Evolutionary conservation across 2,888 invertebrate species (phyloP), one percentile per base, ranked within the genome.

Genomic region (Cenopis cana): DNA sequence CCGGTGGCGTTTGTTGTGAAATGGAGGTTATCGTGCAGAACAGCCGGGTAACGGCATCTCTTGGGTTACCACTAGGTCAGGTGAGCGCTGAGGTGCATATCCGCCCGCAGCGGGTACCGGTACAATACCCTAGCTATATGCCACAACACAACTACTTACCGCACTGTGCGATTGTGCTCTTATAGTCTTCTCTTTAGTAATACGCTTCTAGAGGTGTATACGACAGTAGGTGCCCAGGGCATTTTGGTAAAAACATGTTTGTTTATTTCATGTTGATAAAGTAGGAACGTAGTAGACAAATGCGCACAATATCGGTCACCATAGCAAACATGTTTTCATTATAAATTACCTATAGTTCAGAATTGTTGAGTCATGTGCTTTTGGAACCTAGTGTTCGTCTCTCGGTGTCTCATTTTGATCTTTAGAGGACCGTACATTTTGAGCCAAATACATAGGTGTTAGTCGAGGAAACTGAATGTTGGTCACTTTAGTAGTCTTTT

Each of bases 51-150:
- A 85, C 85, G 84, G 85, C 74, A 78, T 74, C 72, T 75, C 62
- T 50, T 75, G 69, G 74, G 78, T 72, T 60, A 52, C 55, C 50
- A 38, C 62, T 65, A 78, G 83, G 78, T 80, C 79, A 82, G 78
- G 76, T 77, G 79, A 74, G 79, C 83, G 83, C 77, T 79, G 78
- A 79, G 80, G 79, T 84, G 80, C 76, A 81, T 80, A 86, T 87
- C 87, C 86, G 85, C 77, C 76, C 77, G 74, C 75, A 74, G 73
- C 74, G 74, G 52, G 20, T 10, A 54, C 64, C 64, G 62, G 33
- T 64, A 38, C 54, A 38, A 24, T 1, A 3, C 38, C 76, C 55
- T 64, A 61, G 54, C 62, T 74, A 69, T 74, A 74, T 73, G 74
- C 74, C 74, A 68, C 73, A 74, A 76, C 24, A 24, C 24, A 24